Evolutionary conservation across 1,140 invertebrate genomes (phyloP), one percentile per base, ranked within the genome.

Genomic region (Tetranychus urticae): DNA sequence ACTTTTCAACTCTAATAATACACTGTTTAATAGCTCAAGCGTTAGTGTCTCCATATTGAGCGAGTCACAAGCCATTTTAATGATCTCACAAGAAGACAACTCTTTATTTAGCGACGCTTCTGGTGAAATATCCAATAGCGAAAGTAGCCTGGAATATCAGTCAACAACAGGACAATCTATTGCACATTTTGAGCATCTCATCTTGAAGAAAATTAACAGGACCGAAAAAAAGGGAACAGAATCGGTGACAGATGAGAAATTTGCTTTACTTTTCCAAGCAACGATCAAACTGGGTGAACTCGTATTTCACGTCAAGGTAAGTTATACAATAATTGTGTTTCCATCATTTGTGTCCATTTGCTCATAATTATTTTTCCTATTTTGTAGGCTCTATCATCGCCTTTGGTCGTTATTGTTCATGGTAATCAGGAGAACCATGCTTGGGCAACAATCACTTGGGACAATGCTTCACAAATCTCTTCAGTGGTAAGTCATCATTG

Each of bases 211-310:
- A 68, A 96, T 96, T 37, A 93, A 92, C 69, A 78, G 88, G 14
- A 84, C 88, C 0, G 88, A 92, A 67, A 71, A 71, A 61, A 71
- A 72, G 65, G 70, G 71, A 45, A 71, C 70, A 5, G 70, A 71
- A 73, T 91, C 88, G 36, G 91, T 97, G 0, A 96, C 94, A 86
- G 91, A 97, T 69, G 92, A 97, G 71, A 97, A 97, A 68, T 89
- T 96, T 69, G 89, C 88, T 0, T 76, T 97, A 5, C 75, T 93
- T 0, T 97, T 96, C 71, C 86, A 91, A 69, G 91, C 89, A 0
- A 81, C 86, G 66, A 91, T 93, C 70, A 87, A 82, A 64, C 82
- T 92, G n/a, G 86, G 85, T 0, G 87, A 91, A 73, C 72, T 91
- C 0, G 84, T 88, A 55, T 91, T 90, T 69, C 85, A 88, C 68